Evolutionary conservation across 2,113 vertebrate genomes (phyloP), one percentile per base, ranked within the genome.

Genomic region (Rhineura floridana): DNA sequence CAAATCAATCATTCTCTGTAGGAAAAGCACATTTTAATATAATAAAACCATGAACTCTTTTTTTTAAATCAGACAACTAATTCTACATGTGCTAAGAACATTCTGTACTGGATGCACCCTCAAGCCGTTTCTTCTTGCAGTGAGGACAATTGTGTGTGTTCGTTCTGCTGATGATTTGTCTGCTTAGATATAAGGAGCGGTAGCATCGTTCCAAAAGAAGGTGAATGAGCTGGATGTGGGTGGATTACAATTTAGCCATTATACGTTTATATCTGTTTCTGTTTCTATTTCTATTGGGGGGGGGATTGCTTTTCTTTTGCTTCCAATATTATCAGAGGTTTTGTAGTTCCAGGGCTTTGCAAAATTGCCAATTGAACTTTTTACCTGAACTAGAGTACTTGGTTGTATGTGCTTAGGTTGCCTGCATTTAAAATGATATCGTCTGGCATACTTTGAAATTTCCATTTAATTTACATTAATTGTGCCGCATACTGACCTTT

Each of bases 161-260:
- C 87, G 3, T 90, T 86, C 87, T 92, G 91, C 86, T 90, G 75
- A 90, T 84, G 52, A 88, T 86, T 88, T 94, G 89, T 92, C 93
- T 87, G 46, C 65, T 42, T 78, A 90, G 88, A 91, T 89, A 89
- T 55, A 59, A 33, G 48, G 95, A 89, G 92, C 84, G 78, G n/a
- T 70, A 93, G 92, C 89, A 91, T 36, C 87, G 69, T 67, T 13
- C 36, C 83, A 83, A 89, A 84, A 7, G 55, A 93, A 67, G n/a
- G 55, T 86, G 90, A 88, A 84, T 11, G 28, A 79, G 94, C 92
- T 95, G 89, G 79, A 79, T 82, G 92, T 88, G 84, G 85, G 81
- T 84, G 90, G 92, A 69, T 77, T 93, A 79, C 88, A 94, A 95
- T 95, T 93, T 94, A 95, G 90, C 83, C 87, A 94, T 95, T 50